These are phyloP conservation scores for Telmatherina bonti DNA, from an alignment of 2,797 vertebrate species.

Conservation along the genomic window DNA sequence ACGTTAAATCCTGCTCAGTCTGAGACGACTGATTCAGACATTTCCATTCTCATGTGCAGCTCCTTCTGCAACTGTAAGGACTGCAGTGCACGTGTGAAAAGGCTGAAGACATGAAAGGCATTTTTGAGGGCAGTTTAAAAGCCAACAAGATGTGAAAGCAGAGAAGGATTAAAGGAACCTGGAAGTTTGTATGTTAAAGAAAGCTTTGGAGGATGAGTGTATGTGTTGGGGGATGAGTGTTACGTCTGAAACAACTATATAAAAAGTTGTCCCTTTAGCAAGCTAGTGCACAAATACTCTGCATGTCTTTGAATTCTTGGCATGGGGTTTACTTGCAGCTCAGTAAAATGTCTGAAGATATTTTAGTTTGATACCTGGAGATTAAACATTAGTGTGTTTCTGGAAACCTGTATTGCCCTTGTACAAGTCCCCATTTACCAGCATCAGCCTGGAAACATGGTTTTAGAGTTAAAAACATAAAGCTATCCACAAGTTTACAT, in stretches of 20 bases:
- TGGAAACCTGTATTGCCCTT: slow-evolving; percentile 18
- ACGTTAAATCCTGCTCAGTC: not conserved
- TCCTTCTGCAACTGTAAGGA: not conserved
- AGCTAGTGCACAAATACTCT: slow-evolving; percentile 12
- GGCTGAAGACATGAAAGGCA: slow-evolving; percentile 15
- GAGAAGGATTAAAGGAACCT: slow-evolving; percentile 53
- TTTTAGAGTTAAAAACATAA: slow-evolving; percentile 45
- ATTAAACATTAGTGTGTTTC: slow-evolving; percentile 35
- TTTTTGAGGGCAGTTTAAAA: slow-evolving; percentile 34
- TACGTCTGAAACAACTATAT: slow-evolving; percentile 15
- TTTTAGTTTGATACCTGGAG: slow-evolving; percentile 50
- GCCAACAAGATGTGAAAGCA: slow-evolving; percentile 32
- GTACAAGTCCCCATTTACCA: slow-evolving; percentile 22
- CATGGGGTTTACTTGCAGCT: slow-evolving; percentile 39
- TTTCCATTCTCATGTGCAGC: not conserved
- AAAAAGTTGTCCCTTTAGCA: slow-evolving; percentile 19
- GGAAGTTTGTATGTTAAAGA: slow-evolving; percentile 71
- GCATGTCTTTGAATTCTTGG: slow-evolving; percentile 29
- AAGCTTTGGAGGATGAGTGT: slow-evolving; percentile 46
- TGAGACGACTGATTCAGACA: not conserved
- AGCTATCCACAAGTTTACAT: slow-evolving; percentile 65
- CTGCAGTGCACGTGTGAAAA: not conserved
- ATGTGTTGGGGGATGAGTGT: slow-evolving; percentile 45
- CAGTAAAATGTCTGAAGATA: slow-evolving; percentile 45
- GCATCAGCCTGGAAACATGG: slow-evolving; percentile 23